Evolutionary conservation across 2,113 vertebrate species (phyloP).

Genomic region (Lepus timidus): DNA sequence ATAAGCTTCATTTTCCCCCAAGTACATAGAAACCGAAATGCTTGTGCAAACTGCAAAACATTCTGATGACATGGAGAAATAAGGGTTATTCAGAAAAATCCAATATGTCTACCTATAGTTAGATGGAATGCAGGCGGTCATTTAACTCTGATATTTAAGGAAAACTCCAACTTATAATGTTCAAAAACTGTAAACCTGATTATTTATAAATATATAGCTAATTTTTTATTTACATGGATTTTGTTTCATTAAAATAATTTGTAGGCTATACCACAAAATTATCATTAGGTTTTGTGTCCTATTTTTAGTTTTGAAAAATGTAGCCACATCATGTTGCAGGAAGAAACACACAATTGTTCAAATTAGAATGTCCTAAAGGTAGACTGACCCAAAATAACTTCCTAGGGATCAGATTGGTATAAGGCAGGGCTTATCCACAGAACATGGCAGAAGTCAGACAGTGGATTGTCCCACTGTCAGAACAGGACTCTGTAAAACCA

Average conservation of each 20-base stretch:
- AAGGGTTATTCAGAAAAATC: not conserved
- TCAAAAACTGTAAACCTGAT: not conserved
- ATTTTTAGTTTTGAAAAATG: constrained; percentile 24
- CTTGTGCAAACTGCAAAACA: constrained; percentile 38
- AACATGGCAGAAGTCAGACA: not conserved
- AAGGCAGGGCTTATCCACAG: not conserved
- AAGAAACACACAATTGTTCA: not conserved
- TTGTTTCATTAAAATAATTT: constrained; percentile 6
- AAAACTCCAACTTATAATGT: not conserved
- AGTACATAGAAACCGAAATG: constrained; percentile 48
- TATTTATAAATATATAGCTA: not conserved
- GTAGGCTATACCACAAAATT: not conserved
- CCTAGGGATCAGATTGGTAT: not conserved
- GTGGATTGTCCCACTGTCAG: not conserved
- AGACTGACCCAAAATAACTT: not conserved
- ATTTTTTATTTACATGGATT: constrained; percentile 7
- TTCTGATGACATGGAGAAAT: not conserved
- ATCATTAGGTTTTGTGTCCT: not conserved
- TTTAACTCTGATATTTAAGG: not conserved
- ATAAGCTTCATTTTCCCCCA: not conserved
- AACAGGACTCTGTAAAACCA: not conserved
- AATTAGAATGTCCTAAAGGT: not conserved
- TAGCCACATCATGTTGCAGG: not conserved
- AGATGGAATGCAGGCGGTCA: not conserved
- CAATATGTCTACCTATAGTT: not conserved